phyloP scores from a whole-genome alignment of 2,888 invertebrate genomes.

The Taphrorychus bicolor region DNA sequence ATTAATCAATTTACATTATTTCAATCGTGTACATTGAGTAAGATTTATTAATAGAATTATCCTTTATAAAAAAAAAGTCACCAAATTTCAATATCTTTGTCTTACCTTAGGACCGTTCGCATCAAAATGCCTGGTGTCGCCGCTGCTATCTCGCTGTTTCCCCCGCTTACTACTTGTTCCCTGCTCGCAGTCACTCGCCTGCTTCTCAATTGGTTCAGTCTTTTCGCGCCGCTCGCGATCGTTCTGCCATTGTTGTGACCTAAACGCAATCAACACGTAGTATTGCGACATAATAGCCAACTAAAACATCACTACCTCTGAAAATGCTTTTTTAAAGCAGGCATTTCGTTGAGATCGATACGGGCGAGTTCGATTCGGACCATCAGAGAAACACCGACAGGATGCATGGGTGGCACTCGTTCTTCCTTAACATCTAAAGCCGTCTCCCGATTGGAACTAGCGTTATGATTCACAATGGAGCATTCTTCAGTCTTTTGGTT shows the following conservation, averaged over 20 bases:
- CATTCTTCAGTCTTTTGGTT: slow-evolving; percentile 10
- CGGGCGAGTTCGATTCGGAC: slow-evolving; percentile 53
- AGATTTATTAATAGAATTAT: too few species aligned
- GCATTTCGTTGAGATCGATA: slow-evolving; percentile 57
- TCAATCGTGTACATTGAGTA: too few species aligned
- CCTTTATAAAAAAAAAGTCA: too few species aligned
- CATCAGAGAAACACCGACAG: slow-evolving; percentile 12
- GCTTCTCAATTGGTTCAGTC: slow-evolving; percentile 27
- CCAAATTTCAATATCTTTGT: too few species aligned
- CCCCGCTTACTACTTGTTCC: slow-evolving; percentile 4
- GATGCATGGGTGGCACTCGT: slow-evolving; percentile 27
- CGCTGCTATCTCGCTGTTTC: slow-evolving; percentile 31
- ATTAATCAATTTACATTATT: too few species aligned
- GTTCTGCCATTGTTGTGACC: slow-evolving; percentile 42
- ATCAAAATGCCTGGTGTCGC: slow-evolving; percentile 17
- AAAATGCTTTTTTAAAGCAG: slow-evolving; percentile 44
- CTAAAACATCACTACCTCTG: slow-evolving; percentile 32
- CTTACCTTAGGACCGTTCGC: slow-evolving; percentile 11
- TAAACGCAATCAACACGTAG: not conserved
- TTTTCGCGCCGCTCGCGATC: too few species aligned
- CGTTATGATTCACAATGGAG: slow-evolving; percentile 30
- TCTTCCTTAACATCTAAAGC: slow-evolving; percentile 22
- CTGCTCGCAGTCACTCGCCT: slow-evolving; percentile 24
- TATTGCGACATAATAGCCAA: not conserved
- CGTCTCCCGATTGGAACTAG: slow-evolving; percentile 12